Conservation (phyloP, 2,113 vertebrate species). For the Labeo catla region DNA sequence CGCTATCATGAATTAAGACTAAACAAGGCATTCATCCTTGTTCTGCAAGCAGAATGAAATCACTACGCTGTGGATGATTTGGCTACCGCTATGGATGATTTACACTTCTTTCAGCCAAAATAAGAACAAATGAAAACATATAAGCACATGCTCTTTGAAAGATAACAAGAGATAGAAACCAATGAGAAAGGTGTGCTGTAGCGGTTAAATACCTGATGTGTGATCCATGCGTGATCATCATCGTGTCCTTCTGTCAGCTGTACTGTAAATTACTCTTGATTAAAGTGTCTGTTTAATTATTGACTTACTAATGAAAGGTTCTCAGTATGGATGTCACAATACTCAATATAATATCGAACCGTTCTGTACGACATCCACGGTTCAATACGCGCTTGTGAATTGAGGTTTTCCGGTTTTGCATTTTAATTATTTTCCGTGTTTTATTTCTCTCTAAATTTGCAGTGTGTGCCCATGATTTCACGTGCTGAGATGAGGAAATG, state of each 20-base stretch:
- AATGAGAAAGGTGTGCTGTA: background rate
- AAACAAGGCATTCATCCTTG: slow-evolving; percentile 41
- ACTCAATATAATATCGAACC: too few relatives aligned
- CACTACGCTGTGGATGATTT: slow-evolving; percentile 22
- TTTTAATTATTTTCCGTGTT: too few relatives aligned
- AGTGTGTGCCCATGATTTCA: too few relatives aligned
- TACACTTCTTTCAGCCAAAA: slow-evolving; percentile 19
- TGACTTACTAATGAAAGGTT: background rate
- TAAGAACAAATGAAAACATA: slow-evolving; percentile 1
- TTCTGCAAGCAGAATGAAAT: slow-evolving; percentile 7
- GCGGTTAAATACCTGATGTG: background rate
- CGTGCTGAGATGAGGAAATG: too few relatives aligned
- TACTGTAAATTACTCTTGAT: background rate
- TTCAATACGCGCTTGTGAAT: too few relatives aligned
- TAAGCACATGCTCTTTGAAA: background rate
- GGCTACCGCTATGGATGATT: slow-evolving; percentile 31
- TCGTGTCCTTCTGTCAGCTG: background rate
- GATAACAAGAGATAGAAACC: background rate
- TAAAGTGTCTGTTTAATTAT: background rate
- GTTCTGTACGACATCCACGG: too few relatives aligned
- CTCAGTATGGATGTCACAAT: too few relatives aligned
- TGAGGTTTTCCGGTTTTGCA: too few relatives aligned
- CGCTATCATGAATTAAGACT: slow-evolving; percentile 15
- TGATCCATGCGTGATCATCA: background rate
- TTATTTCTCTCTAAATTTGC: too few relatives aligned